These are phyloP conservation scores for Trichonephila inaurata DNA, from an alignment of 1,140 invertebrate species.

Conservation along the genomic window DNA sequence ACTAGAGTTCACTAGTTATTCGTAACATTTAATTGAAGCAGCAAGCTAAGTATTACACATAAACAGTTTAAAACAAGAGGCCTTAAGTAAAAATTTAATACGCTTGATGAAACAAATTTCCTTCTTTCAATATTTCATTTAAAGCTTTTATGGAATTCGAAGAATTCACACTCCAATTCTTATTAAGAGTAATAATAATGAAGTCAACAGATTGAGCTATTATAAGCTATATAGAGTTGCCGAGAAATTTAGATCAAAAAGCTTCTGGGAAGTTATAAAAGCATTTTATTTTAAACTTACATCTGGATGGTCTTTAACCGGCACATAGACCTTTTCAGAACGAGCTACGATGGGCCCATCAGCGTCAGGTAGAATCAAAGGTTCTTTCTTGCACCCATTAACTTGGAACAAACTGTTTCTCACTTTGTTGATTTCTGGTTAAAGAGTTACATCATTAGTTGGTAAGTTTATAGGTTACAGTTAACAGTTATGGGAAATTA, in stretches of 20 bases:
- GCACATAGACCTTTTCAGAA: constrained; percentile 99
- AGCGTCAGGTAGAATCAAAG: constrained; percentile 94
- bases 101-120: no score
- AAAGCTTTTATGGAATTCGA: no score
- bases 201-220: not conserved
- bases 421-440: constrained; percentile 98
- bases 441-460: constrained; percentile 74
- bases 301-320: constrained; percentile 99
- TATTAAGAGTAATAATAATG: no score
- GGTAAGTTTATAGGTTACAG: constrained; percentile 27
- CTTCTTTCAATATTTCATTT: no score
- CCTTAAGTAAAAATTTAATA: no score
- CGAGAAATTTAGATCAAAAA: not conserved
- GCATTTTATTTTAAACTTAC: constrained; percentile 86
- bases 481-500: constrained; percentile 58
- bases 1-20: no score
- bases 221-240: not conserved
- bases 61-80: no score
- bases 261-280: constrained; percentile 55
- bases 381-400: constrained; percentile 96
- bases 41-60: no score
- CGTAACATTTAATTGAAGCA: no score
- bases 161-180: no score
- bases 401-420: constrained; percentile 98
- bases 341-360: constrained; percentile 94